Evolutionary conservation across 2,888 invertebrate species (phyloP), one percentile per base, ranked within the genome.

Genomic region (Dasypolia templi): DNA sequence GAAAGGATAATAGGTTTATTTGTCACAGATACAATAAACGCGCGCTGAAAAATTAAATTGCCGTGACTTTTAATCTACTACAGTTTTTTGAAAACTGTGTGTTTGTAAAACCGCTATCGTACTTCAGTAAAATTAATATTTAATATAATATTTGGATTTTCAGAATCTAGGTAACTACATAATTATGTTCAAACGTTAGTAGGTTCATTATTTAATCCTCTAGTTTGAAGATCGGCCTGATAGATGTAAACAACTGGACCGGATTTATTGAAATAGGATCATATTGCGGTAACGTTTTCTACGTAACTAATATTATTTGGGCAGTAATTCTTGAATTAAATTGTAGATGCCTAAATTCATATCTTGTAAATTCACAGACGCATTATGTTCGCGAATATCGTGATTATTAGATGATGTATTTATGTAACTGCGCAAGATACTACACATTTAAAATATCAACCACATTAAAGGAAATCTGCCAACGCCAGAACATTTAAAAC

Each of bases 391-490:
- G 5, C 14, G 17, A 61, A 26, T 29, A 55, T 69, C 49, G 3
- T 11, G 9, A 49, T 56, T 64, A 75, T 32, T 65, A 39, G n/a
- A 35, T 11, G 32, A 6, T 59, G 39, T 53, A 53, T 72, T 72
- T 42, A 64, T 49, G 14, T 80, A n/a, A 22, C 63, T 53, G 75
- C 66, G 81, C 66, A 80, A 61, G 19, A 56, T n/a, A 44, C 51
- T 35, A 49, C 35, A 62, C 35, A 58, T 66, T 71, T 69, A 65
- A 77, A 68, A 67, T 83, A 72, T 75, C 55, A 72, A 83, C 81
- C 49, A 46, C 32, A 39, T 75, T 55, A 83, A 64, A 71, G 49
- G 11, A 79, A 68, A 65, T 46, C 44, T 75, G 75, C 62, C 71
- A 83, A 58, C 68, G 75, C 26, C 58, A 75, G 42, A 49, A 44